Conservation (phyloP, 2,113 vertebrate species). For the Puma concolor region DNA sequence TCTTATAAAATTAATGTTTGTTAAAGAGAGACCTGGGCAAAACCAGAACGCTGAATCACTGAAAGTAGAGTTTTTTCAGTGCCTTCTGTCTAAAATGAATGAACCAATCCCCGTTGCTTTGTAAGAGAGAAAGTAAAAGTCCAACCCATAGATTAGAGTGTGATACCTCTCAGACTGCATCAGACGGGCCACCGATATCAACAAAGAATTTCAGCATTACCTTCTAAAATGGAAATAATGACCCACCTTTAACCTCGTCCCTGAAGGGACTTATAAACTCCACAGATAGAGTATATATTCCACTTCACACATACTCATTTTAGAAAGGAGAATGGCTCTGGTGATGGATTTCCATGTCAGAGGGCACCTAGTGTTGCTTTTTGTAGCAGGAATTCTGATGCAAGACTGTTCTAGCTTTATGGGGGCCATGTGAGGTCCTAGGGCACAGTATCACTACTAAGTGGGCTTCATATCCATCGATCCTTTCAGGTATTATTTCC, state of each 20-base stretch:
- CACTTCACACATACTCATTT: conserved; percentile 53
- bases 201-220: conserved; percentile 27
- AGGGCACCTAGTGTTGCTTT: conserved; percentile 47
- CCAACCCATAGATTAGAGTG: not conserved
- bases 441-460: conserved; percentile 55
- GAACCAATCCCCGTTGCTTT: not conserved
- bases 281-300: conserved; percentile 34
- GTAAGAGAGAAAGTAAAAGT: conserved; percentile 32
- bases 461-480: conserved; percentile 65
- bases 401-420: conserved; percentile 56
- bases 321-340: conserved; percentile 55
- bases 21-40: not conserved
- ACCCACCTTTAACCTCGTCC: conserved; percentile 49
- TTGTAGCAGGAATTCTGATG: conserved; percentile 73
- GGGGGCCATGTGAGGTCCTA: conserved; percentile 65
- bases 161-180: not conserved
- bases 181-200: not conserved
- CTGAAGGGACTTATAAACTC: conserved; percentile 41
- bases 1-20: conserved; percentile 17
- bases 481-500: conserved; percentile 69
- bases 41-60: conserved; percentile 16
- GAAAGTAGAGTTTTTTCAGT: conserved; percentile 22
- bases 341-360: conserved; percentile 63
- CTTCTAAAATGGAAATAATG: conserved; percentile 59
- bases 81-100: not conserved